Base-by-base conservation (phyloP, 2,888 invertebrate genomes). In the Leucania comma region DNA sequence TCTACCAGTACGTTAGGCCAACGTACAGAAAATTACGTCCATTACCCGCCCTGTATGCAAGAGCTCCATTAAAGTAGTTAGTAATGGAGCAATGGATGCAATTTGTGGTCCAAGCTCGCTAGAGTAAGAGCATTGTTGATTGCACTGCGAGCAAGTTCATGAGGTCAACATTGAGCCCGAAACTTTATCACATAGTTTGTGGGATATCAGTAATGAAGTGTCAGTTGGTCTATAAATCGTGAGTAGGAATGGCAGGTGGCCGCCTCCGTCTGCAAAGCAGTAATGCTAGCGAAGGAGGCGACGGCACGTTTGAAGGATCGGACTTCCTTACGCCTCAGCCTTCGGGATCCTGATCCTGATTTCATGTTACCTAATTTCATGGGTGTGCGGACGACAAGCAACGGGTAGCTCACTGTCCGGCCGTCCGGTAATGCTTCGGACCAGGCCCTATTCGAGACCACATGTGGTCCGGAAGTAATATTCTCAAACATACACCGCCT, bases 101-200 rank as follows among this genome's bases (percentile, higher is more conserved):
- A 62, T 71, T 76, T 79, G 78, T 71, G 78, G 67, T 81, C 53
- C 54, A 59, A 46, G 12, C 50, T 4, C 57, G 61, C 51, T 57
- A 24, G 53, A 20, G 67, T 64, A 59, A 56, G 64, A 81, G 54
- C 81, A 68, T 79, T 71, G 81, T 79, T 81, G 71, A 81, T 81
- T 81, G 70, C 61, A 80, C 38, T 61, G 29, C 57, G 53, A 67
- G 38, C 61, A 56, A 71, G 67, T 80, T 79, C 67, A 70, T 50
- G 77, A 46, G 78, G 77, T 76, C 70, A 66, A 50, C 56, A 53
- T 63, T 63, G 61, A 72, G 29, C 58, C 35, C 26, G 6, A 60
- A 68, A 65, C 46, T 69, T 68, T 46, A 72, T 74, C 56, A 51
- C 32, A n/a, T 35, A 42, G 50, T 17, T 32, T 38, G 17, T 32